Evolutionary conservation across 2,888 invertebrate species (phyloP).

Genomic region (Hipparchia semele): DNA sequence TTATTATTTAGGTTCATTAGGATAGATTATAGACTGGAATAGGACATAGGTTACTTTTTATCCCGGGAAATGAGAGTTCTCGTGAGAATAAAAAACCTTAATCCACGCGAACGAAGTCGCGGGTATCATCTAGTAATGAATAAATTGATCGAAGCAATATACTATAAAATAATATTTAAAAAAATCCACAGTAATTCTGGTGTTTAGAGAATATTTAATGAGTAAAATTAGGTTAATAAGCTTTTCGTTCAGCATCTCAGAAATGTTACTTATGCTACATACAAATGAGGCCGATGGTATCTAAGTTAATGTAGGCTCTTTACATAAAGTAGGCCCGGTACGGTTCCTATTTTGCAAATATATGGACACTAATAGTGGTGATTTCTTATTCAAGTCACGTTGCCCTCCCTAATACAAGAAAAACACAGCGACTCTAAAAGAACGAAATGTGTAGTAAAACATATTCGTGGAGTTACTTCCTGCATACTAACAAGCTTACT

Average conservation of each 20-base stretch:
- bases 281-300: constrained; percentile 37
- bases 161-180: background rate
- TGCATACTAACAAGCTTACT: constrained; percentile 10
- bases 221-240: constrained; percentile 8
- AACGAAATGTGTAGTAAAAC: constrained; percentile 60
- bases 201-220: background rate
- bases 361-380: constrained; percentile 40
- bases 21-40: too few relatives aligned
- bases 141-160: too few relatives aligned
- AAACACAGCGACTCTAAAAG: constrained; percentile 64
- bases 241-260: constrained; percentile 26
- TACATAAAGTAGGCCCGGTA: constrained; percentile 40
- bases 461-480: constrained; percentile 50
- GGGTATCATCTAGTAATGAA: too few relatives aligned
- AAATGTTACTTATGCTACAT: constrained; percentile 33
- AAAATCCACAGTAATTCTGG: too few relatives aligned
- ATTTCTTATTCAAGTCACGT: constrained; percentile 62
- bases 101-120: too few relatives aligned
- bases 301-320: constrained; percentile 39
- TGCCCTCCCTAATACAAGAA: constrained; percentile 67
- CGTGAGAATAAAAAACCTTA: too few relatives aligned
- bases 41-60: background rate
- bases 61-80: background rate
- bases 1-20: too few relatives aligned
- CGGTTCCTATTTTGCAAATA: constrained; percentile 42